Base-by-base conservation (phyloP, 2,797 vertebrate genomes). In the Poeciliopsis paucimaculata region DNA sequence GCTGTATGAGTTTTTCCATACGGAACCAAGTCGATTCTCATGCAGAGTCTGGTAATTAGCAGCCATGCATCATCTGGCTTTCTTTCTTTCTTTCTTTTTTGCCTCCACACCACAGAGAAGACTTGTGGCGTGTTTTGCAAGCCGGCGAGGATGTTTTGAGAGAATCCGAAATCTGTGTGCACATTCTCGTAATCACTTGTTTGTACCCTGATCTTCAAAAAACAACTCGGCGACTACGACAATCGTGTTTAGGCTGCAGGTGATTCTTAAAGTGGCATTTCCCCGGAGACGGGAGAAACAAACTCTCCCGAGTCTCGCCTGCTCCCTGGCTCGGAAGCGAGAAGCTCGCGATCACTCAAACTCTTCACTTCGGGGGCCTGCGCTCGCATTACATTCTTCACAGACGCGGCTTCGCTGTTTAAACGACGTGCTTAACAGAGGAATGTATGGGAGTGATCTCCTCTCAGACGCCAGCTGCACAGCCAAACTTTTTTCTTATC, bases 161-260 rank as follows among this genome's bases (percentile, higher is more conserved):
- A 49, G 76, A 51, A 81, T 83, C 82, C 81, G 0, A 64, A 75
- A 79, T 81, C n/a, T 46, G 66, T 60, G 84, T 55, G 87, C 84
- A 81, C 80, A 85, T 84, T 83, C 75, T 78, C 84, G 81, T 93
- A 92, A 94, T 93, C 92, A 92, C 89, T 91, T 94, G 90, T 91
- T 94, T 94, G 89, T 92, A 84, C 71, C 82, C 79, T 55, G 75
- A 79, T 91, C 87, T 89, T 89, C 89, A 90, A 90, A 92, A 26
- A 28, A 4, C 90, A 92, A 89, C 92, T 90, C 79, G 2, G 39
- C 72, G 87, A 77, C 90, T 88, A 82, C 71, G 43, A 86, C 82
- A 85, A 89, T 91, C 82, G 79, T 94, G 94, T 95, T 94, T 93
- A 90, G 93, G 93, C 94, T 94, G 90, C 94, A 94, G 94, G 94